phyloP scores from a whole-genome alignment of 1,140 invertebrate species.

The Trachelipus rathkii region DNA sequence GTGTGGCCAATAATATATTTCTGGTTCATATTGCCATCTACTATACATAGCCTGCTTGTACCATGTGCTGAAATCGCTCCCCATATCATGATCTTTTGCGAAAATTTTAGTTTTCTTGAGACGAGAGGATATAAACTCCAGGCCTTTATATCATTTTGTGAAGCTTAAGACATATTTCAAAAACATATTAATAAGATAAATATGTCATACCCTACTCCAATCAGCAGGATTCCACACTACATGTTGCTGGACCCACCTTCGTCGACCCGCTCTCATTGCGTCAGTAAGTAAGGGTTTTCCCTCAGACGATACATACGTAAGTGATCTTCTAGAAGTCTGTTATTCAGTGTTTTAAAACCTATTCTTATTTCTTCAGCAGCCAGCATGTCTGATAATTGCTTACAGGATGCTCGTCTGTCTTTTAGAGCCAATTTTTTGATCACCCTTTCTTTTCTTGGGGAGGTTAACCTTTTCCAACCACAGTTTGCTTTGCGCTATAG shows the following conservation, averaged over 20 bases:
- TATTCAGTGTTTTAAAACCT: too few relatives aligned
- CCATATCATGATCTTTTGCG: conserved; percentile 41
- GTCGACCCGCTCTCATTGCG: neutral
- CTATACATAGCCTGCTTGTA: conserved; percentile 38
- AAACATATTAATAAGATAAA: neutral
- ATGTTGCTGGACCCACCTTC: neutral
- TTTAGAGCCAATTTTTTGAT: too few relatives aligned
- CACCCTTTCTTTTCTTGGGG: too few relatives aligned
- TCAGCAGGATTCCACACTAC: neutral
- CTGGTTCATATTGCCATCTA: conserved; percentile 40
- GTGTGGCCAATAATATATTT: too few relatives aligned
- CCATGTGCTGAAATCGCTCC: conserved; percentile 33
- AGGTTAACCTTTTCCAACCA: too few relatives aligned
- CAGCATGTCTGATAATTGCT: too few relatives aligned
- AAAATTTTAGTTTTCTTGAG: conserved; percentile 8
- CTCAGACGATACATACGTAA: too few relatives aligned
- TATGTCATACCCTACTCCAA: neutral
- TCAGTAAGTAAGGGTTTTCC: neutral
- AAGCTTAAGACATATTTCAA: neutral
- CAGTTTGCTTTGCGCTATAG: too few relatives aligned
- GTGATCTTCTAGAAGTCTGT: too few relatives aligned
- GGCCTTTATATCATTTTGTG: neutral
- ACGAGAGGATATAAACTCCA: too few relatives aligned
- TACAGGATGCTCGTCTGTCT: too few relatives aligned
- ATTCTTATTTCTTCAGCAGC: too few relatives aligned